A percentile compares a stretch with the other conserved stretches of the same genome.
These are phyloP conservation scores for Megaceryle maxima DNA, from an alignment of 2,113 vertebrate genomes.

Conservation along the genomic window DNA sequence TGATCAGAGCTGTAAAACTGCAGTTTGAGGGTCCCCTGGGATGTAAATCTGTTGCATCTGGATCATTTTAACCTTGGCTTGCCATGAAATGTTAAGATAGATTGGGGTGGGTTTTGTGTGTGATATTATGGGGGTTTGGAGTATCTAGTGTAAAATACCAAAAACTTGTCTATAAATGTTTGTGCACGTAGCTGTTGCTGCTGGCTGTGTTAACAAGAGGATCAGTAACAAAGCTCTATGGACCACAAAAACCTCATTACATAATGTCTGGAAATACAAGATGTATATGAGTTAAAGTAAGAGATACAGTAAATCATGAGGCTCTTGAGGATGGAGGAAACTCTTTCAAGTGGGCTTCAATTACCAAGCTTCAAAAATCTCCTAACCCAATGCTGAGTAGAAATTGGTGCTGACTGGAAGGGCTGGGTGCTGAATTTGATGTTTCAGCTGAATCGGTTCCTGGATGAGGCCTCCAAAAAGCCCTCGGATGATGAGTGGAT, in stretches of 20 bases:
- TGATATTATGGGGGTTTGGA: background rate
- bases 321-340: constrained; percentile 34
- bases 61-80: background rate
- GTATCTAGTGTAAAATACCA: background rate
- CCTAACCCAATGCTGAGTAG: background rate
- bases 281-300: background rate
- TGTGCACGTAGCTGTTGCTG: background rate
- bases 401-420: background rate
- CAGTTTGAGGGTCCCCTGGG: background rate
- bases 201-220: background rate
- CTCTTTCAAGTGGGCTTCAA: constrained; percentile 35
- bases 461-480: background rate
- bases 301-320: constrained; percentile 46
- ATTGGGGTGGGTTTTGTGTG: background rate
- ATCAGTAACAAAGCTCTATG: constrained; percentile 18
- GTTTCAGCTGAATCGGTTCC: background rate
- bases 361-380: constrained; percentile 1
- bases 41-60: background rate
- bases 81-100: background rate
- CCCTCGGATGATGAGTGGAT: background rate
- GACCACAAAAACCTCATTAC: constrained; percentile 66
- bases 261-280: constrained; percentile 55
- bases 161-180: background rate
- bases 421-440: background rate
- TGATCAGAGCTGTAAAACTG: background rate